Conservation (phyloP, 2,888 invertebrate species). For the Dascillus cervinus region DNA sequence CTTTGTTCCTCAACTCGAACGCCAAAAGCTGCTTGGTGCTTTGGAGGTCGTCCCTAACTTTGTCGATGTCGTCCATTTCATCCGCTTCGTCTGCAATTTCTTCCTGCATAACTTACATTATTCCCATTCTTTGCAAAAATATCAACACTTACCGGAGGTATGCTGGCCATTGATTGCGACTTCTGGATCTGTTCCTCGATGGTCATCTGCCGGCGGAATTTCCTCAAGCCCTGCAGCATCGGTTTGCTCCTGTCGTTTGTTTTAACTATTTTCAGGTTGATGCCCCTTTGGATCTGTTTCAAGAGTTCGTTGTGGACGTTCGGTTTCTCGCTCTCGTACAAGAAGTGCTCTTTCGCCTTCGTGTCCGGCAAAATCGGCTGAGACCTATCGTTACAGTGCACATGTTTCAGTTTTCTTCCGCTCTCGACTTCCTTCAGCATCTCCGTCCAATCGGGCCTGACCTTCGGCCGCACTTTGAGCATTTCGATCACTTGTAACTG, state of each 20-base stretch:
- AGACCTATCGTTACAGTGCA: constrained; percentile 77
- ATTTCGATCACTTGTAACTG: constrained; percentile 57
- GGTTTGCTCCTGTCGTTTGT: constrained; percentile 85
- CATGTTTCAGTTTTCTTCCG: constrained; percentile 70
- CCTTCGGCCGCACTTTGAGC: constrained; percentile 59
- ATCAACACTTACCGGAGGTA: constrained; percentile 41
- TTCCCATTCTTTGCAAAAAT: too few relatives aligned
- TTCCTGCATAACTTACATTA: constrained; percentile 20
- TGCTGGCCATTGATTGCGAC: constrained; percentile 61
- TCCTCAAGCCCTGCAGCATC: constrained; percentile 71
- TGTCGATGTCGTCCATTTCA: constrained; percentile 87
- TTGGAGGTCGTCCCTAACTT: constrained; percentile 82
- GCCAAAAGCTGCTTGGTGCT: constrained; percentile 88
- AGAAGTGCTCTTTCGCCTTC: constrained; percentile 68
- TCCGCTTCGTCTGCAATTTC: constrained; percentile 55
- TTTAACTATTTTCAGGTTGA: constrained; percentile 65
- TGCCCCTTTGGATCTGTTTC: constrained; percentile 72
- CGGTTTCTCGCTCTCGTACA: constrained; percentile 82
- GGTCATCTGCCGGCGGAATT: constrained; percentile 83
- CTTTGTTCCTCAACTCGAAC: constrained; percentile 76
- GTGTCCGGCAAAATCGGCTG: constrained; percentile 48
- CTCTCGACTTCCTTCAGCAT: constrained; percentile 89
- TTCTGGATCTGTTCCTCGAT: constrained; percentile 85
- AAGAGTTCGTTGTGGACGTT: constrained; percentile 68
- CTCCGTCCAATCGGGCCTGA: constrained; percentile 79